A percentile compares a stretch with the other conserved stretches of the same genome.
These are phyloP conservation scores for Cataglyphis altisquamis DNA, from an alignment of 2,888 invertebrate species.

Conservation along the genomic window DNA sequence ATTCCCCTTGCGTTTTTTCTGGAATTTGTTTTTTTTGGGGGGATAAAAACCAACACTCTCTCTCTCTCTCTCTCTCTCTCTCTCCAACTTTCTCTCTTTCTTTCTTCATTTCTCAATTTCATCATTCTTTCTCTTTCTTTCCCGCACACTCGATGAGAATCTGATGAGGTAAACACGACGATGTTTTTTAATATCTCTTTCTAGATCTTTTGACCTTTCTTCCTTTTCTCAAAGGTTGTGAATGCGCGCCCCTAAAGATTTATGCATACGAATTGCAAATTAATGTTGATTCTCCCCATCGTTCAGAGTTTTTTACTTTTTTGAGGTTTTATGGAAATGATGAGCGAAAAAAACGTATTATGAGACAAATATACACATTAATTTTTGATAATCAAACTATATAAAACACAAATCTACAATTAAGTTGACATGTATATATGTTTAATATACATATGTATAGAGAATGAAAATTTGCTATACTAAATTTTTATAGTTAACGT, in stretches of 20 bases:
- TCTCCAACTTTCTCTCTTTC: conserved; percentile 37
- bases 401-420: background rate
- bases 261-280: conserved; percentile 77
- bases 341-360: background rate
- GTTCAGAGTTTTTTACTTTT: background rate
- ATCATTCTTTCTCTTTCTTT: conserved; percentile 44
- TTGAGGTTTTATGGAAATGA: background rate
- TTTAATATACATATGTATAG: conserved; percentile 17
- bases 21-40: background rate
- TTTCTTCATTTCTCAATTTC: conserved; percentile 38
- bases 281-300: conserved; percentile 70
- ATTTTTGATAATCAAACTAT: background rate
- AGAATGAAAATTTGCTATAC: background rate
- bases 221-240: conserved; percentile 48
- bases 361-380: background rate
- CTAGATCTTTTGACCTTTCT: conserved; percentile 29
- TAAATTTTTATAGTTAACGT: background rate
- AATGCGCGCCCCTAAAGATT: conserved; percentile 68
- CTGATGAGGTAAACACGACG: conserved; percentile 79
- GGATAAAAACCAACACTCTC: background rate
- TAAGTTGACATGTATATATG: background rate
- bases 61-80: conserved; percentile 44
- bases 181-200: conserved; percentile 70
- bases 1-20: background rate
- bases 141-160: conserved; percentile 75